These are phyloP conservation scores for Aplochiton taeniatus DNA, from an alignment of 2,797 vertebrate genomes.

Conservation along the genomic window DNA sequence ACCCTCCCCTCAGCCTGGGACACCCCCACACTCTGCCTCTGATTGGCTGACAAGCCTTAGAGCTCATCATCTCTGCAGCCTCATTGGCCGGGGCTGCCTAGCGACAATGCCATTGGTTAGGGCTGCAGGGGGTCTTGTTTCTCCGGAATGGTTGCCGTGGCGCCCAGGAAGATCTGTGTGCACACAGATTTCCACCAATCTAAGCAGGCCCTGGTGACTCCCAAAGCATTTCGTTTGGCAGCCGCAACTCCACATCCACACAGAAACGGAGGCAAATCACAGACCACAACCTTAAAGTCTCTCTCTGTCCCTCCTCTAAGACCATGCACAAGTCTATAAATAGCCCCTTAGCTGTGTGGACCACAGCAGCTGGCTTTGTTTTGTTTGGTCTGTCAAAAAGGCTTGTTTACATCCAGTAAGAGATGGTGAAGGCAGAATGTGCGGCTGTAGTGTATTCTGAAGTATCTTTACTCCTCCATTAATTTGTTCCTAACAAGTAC, in stretches of 20 bases:
- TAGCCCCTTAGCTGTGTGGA: slow-evolving; percentile 16
- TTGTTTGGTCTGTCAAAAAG: background rate
- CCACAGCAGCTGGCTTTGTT: background rate
- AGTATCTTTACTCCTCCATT: too few relatives aligned
- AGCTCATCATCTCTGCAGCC: slow-evolving; percentile 53
- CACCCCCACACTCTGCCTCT: slow-evolving; percentile 67
- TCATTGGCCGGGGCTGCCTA: slow-evolving; percentile 58
- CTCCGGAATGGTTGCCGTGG: slow-evolving; percentile 83
- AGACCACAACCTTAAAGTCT: slow-evolving; percentile 39
- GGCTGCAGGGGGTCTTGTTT: slow-evolving; percentile 76
- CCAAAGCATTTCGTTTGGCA: slow-evolving; percentile 51
- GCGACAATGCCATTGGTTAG: too few relatives aligned
- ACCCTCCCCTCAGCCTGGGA: slow-evolving; percentile 72
- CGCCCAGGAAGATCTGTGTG: slow-evolving; percentile 81
- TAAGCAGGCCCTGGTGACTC: slow-evolving; percentile 68
- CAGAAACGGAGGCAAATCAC: slow-evolving; percentile 53
- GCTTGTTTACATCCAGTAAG: background rate
- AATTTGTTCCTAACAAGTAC: too few relatives aligned
- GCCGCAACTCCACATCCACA: slow-evolving; percentile 40
- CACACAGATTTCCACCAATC: slow-evolving; percentile 75
- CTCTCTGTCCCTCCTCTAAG: slow-evolving; percentile 11
- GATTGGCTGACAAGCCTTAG: slow-evolving; percentile 66
- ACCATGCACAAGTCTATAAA: slow-evolving; percentile 3
- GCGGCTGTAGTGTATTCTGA: too few relatives aligned
- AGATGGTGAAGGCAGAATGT: too few relatives aligned